A percentile compares a stretch with the other conserved stretches of the same genome.
phyloP scores from a whole-genome alignment of 2,113 vertebrate genomes.

The Caretta caretta region DNA sequence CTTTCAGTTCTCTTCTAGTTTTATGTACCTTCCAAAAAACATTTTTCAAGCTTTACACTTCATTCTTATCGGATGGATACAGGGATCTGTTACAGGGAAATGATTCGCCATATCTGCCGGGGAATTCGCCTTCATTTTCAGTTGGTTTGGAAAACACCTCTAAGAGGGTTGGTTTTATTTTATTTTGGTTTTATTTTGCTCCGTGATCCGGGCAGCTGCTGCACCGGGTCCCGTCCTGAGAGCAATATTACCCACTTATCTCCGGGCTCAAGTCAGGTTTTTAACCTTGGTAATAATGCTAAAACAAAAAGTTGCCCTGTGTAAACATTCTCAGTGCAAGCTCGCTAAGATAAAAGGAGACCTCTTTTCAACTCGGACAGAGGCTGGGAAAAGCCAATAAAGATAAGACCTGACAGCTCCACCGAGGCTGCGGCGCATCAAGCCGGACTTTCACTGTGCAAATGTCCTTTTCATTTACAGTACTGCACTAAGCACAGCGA shows the following conservation, averaged over 20 bases:
- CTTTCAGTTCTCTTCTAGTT: no score
- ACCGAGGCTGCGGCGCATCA: slow-evolving; percentile 76
- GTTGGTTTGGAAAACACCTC: background rate
- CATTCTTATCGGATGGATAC: background rate
- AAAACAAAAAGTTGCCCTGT: slow-evolving; percentile 23
- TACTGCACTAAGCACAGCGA: background rate
- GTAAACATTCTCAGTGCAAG: slow-evolving; percentile 86
- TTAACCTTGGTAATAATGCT: background rate
- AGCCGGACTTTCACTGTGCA: slow-evolving; percentile 72
- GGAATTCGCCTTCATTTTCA: background rate
- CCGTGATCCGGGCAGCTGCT: background rate
- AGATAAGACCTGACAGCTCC: slow-evolving; percentile 88
- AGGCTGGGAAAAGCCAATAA: slow-evolving; percentile 93
- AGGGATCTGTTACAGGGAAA: background rate
- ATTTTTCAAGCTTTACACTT: no score
- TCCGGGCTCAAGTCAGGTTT: background rate
- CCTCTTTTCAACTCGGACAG: slow-evolving; percentile 83
- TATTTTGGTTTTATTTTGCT: background rate
- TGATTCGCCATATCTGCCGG: background rate
- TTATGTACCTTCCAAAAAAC: no score
- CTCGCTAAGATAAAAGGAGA: slow-evolving; percentile 85
- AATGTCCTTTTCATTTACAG: background rate
- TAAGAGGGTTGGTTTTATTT: background rate
- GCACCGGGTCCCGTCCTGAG: no score
- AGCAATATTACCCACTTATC: background rate